These are phyloP conservation scores for Dromaius novaehollandiae DNA, from an alignment of 2,113 vertebrate species.

Conservation along the genomic window DNA sequence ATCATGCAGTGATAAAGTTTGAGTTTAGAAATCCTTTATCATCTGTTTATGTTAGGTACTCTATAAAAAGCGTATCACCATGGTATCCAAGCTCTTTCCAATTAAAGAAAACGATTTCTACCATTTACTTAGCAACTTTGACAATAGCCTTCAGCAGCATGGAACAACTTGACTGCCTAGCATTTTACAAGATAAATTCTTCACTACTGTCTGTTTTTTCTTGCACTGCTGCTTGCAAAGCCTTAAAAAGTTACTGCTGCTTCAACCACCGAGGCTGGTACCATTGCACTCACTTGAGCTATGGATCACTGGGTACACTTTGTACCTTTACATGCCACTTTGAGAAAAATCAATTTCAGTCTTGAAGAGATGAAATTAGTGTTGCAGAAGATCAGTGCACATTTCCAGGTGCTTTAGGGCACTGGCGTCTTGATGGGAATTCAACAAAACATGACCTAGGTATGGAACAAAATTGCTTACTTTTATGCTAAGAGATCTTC, in stretches of 20 bases:
- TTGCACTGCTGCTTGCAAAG: conserved; percentile 30
- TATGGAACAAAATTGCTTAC: conserved; percentile 15
- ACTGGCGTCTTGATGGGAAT: conserved; percentile 21
- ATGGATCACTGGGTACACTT: conserved; percentile 64
- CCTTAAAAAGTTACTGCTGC: conserved; percentile 43
- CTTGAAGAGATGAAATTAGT: conserved; percentile 40
- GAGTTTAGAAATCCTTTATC: background rate
- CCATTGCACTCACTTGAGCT: background rate
- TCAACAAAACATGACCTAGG: conserved; percentile 43
- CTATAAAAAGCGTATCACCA: conserved; percentile 63
- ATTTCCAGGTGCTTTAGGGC: conserved; percentile 64
- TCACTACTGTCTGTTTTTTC: conserved; percentile 21
- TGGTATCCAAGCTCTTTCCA: conserved; percentile 54
- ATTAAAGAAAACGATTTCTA: conserved; percentile 61
- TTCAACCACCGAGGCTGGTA: conserved; percentile 12
- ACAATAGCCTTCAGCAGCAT: conserved; percentile 68
- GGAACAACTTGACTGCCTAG: conserved; percentile 62
- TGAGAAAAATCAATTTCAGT: conserved; percentile 64
- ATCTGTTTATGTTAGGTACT: conserved; percentile 13
- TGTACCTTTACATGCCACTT: conserved; percentile 58
- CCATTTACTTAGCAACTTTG: conserved; percentile 68
- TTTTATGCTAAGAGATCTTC: background rate
- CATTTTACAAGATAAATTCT: conserved; percentile 67
- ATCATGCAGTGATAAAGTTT: background rate
- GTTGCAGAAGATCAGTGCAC: conserved; percentile 65